Evolutionary conservation across 2,888 invertebrate species (phyloP).

Genomic region (Luperina nickerlii): DNA sequence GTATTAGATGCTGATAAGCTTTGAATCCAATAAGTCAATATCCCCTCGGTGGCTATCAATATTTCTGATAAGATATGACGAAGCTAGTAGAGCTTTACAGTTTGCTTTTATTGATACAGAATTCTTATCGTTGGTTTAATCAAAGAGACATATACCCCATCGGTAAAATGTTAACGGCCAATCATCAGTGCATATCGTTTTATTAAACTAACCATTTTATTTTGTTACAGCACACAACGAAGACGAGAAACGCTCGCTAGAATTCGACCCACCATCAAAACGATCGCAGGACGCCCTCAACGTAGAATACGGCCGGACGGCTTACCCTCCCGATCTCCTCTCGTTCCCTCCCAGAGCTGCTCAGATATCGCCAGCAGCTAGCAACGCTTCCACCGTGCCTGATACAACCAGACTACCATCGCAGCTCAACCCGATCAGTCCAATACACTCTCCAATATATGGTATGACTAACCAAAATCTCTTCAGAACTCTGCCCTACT

Average conservation of each 20-base stretch:
- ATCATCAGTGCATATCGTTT: conserved; percentile 4
- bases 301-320: conserved; percentile 90
- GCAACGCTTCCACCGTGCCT: conserved; percentile 95
- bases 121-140: conserved; percentile 33
- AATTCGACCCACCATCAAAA: conserved; percentile 91
- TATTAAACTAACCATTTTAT: neutral
- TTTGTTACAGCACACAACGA: conserved; percentile 91
- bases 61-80: conserved; percentile 36
- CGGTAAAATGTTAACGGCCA: neutral
- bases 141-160: conserved; percentile 23
- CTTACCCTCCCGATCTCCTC: conserved; percentile 95
- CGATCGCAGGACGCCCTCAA: conserved; percentile 90
- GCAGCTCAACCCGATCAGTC: conserved; percentile 91
- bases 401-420: conserved; percentile 92
- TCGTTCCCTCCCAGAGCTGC: conserved; percentile 93
- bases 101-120: conserved; percentile 37
- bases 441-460: conserved; percentile 92
- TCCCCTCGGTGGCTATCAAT: neutral
- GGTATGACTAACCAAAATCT: conserved; percentile 91
- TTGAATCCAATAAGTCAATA: conserved; percentile 23
- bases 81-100: conserved; percentile 35
- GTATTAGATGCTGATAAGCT: conserved; percentile 17
- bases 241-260: conserved; percentile 93
- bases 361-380: conserved; percentile 94
- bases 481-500: conserved; percentile 95